Conservation (phyloP, 2,797 vertebrate genomes). For the Enteromius trimaculatus region DNA sequence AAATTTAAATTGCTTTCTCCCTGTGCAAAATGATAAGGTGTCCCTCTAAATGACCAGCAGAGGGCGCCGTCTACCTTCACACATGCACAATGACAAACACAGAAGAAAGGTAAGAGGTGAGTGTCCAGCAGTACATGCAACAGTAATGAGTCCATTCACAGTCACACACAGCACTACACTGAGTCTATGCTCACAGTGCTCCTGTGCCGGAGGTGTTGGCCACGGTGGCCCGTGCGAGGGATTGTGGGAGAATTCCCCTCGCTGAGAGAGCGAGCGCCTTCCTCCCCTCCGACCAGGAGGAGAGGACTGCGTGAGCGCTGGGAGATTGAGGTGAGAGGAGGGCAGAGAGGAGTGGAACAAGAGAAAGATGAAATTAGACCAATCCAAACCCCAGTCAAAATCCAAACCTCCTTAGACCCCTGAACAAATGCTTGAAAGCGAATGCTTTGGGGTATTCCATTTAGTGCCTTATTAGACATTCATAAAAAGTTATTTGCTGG, state of each 20-base stretch:
- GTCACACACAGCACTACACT: slow-evolving; percentile 42
- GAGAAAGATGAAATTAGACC: slow-evolving; percentile 20
- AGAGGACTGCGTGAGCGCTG: slow-evolving; percentile 76
- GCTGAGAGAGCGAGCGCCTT: slow-evolving; percentile 75
- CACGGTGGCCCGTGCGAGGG: slow-evolving; percentile 64
- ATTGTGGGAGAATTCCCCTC: slow-evolving; percentile 75
- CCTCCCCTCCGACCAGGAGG: slow-evolving; percentile 69
- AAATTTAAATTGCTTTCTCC: background rate
- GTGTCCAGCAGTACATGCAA: slow-evolving; percentile 27
- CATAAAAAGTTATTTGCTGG: background rate
- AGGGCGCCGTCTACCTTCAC: slow-evolving; percentile 25
- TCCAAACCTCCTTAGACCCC: slow-evolving; percentile 2
- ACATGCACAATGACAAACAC: slow-evolving; percentile 19
- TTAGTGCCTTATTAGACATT: background rate
- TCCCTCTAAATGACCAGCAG: slow-evolving; percentile 11
- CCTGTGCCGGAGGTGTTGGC: slow-evolving; percentile 65
- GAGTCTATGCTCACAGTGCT: slow-evolving; percentile 56
- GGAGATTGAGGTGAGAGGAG: slow-evolving; percentile 26
- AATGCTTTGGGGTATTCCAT: background rate
- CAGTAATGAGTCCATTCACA: background rate
- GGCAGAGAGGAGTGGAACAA: slow-evolving; percentile 11
- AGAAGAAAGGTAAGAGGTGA: background rate
- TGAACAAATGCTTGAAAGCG: background rate
- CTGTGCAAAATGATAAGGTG: background rate
- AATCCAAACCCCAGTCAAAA: slow-evolving; percentile 11